Evolutionary conservation across 2,797 vertebrate genomes (phyloP), one percentile per base, ranked within the genome.

Genomic region (Percopsis omiscomaycus): DNA sequence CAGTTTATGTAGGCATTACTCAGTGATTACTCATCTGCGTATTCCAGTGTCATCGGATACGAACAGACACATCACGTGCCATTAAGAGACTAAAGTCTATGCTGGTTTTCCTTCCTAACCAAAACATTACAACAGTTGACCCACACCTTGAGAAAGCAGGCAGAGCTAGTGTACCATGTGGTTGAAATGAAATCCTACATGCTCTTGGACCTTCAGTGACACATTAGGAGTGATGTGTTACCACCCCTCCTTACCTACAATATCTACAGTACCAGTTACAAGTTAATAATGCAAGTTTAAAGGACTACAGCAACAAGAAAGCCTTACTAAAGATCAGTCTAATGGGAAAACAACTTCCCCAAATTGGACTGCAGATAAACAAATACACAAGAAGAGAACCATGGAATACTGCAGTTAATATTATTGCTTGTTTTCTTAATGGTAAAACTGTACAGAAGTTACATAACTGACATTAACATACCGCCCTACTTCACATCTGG

Each of bases 391-490:
- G 55, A 28, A 53, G 53, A 61, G 4, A 77, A 69, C 71, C 78
- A 62, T 52, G 47, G 74, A 55, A 57, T 68, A 71, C 59, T 62
- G 61, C 3, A 42, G 64, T 64, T 55, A 22, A 61, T 66, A 69
- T 75, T 84, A 89, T 87, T 89, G 88, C 86, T 82, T 2, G 30
- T 66, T 68, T 64, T 68, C 58, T 77, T 59, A 11, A 55, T 62
- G 66, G 32, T 68, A 64, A 55, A 74, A 73, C 75, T 76, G 72
- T 66, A 69, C 68, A 80, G 55, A 50, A 59, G 67, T 77, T 67
- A 61, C 61, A 72, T 3, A 22, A 27, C 68, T 75, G 80, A 79
- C 79, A 66, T 78, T 76, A 71, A 63, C 12, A 32, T 59, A 66
- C 6, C 69, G 66, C 66, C 57, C 56, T 5, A 54, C 51, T 55